Evolutionary conservation across 2,888 invertebrate species (phyloP).

Genomic region (Coremacera marginata): DNA sequence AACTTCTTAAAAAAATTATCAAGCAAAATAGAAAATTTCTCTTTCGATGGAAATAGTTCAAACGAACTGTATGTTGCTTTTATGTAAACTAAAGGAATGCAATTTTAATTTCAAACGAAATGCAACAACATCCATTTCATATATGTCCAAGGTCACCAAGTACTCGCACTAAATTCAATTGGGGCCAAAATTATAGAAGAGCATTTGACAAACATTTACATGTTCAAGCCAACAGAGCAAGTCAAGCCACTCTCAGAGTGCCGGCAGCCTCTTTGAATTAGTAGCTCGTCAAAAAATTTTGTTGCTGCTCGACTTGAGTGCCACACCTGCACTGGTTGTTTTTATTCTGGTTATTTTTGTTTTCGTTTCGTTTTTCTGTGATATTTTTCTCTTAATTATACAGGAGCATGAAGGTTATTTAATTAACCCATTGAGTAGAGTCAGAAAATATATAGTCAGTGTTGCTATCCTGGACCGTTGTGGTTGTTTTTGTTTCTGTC

Average conservation of each 20-base stretch:
- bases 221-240: too few relatives aligned
- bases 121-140: not conserved
- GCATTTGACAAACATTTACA: not conserved
- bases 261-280: not conserved
- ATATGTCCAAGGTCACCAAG: not conserved
- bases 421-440: constrained; percentile 20
- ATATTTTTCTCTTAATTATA: not conserved
- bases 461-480: not conserved
- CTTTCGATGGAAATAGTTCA: too few relatives aligned
- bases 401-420: constrained; percentile 3
- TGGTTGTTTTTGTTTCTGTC: not conserved
- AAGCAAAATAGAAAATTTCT: too few relatives aligned
- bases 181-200: constrained; percentile 36
- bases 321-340: not conserved
- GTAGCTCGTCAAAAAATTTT: not conserved
- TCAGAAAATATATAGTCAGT: not conserved
- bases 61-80: too few relatives aligned
- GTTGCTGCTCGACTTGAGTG: not conserved
- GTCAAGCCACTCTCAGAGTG: not conserved
- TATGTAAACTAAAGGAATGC: too few relatives aligned
- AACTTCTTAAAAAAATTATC: too few relatives aligned
- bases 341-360: not conserved
- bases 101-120: not conserved
- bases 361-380: not conserved
- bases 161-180: constrained; percentile 48